These are phyloP conservation scores for Styela clava DNA, from an alignment of 23 tunicate genomes.

Conservation along the genomic window DNA sequence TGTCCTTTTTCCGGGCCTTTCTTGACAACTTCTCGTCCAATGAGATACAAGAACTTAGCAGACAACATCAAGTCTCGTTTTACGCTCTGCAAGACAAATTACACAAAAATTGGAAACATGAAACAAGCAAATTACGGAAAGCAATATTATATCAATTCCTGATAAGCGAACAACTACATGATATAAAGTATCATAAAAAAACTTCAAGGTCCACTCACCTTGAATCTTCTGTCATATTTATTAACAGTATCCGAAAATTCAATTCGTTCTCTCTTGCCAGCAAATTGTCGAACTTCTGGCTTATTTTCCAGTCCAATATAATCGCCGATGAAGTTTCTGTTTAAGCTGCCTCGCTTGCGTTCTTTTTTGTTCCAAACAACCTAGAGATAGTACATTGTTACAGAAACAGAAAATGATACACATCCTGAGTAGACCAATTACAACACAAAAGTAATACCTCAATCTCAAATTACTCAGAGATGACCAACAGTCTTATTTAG, in stretches of 20 bases:
- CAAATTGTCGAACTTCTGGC: slow-evolving; percentile 78
- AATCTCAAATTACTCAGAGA: too few relatives aligned
- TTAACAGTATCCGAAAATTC: slow-evolving; percentile 81
- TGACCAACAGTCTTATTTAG: too few relatives aligned
- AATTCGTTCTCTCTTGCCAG: slow-evolving; percentile 83
- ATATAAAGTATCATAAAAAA: too few relatives aligned
- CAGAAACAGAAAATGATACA: background rate
- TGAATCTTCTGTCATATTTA: slow-evolving; percentile 92
- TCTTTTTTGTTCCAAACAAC: slow-evolving; percentile 85
- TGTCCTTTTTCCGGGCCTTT: slow-evolving; percentile 93
- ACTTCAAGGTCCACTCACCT: too few relatives aligned
- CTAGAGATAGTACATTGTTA: too few relatives aligned
- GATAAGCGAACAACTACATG: too few relatives aligned
- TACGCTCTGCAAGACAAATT: slow-evolving; percentile 35
- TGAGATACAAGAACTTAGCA: slow-evolving; percentile 67
- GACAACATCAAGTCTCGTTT: slow-evolving; percentile 85
- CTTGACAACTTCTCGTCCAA: slow-evolving; percentile 90
- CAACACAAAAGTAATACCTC: too few relatives aligned
- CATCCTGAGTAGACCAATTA: too few relatives aligned
- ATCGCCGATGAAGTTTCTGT: slow-evolving; percentile 94
- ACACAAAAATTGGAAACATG: background rate
- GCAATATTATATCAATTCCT: background rate
- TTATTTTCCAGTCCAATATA: slow-evolving; percentile 88
- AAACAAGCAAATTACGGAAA: background rate
- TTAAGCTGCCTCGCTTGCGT: slow-evolving; percentile 80